Percentiles rank a stretch among this genome's conserved stretches.
Conservation (phyloP, 1,140 invertebrate genomes). For the Cherax quadricarinatus region DNA sequence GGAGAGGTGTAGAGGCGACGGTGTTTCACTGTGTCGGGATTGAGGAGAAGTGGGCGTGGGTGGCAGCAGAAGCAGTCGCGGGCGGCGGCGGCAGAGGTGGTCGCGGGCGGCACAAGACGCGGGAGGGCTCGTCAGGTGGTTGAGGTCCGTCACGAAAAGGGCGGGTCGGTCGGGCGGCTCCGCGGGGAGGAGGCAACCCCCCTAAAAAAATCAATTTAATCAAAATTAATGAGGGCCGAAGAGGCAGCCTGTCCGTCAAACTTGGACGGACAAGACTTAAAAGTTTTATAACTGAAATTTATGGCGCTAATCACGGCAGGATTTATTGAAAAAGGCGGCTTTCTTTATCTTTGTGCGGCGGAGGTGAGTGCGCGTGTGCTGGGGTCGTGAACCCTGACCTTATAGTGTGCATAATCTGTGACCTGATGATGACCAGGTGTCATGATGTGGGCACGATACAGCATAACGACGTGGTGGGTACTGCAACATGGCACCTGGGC, state of each 20-base stretch:
- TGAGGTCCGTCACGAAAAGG: not conserved
- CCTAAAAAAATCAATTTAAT: conserved; percentile 23
- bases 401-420: too few relatives aligned
- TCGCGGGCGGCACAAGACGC: not conserved
- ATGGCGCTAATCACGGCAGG: conserved; percentile 26
- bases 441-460: too few relatives aligned
- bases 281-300: conserved; percentile 33
- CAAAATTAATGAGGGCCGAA: conserved; percentile 31
- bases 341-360: not conserved
- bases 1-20: not conserved
- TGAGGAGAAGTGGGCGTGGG: too few relatives aligned
- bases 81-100: not conserved
- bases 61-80: not conserved
- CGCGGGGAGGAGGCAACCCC: too few relatives aligned
- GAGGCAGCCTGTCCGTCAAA: conserved; percentile 12
- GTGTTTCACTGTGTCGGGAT: not conserved
- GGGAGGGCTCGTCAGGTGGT: not conserved
- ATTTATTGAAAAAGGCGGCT: conserved; percentile 34
- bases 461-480: too few relatives aligned
- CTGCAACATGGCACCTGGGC: too few relatives aligned
- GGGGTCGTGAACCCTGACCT: not conserved
- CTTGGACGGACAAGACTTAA: conserved; percentile 7
- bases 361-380: not conserved
- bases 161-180: not conserved
- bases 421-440: too few relatives aligned